Conservation (phyloP, 2,113 vertebrate species). For the Lasiurus cinereus region DNA sequence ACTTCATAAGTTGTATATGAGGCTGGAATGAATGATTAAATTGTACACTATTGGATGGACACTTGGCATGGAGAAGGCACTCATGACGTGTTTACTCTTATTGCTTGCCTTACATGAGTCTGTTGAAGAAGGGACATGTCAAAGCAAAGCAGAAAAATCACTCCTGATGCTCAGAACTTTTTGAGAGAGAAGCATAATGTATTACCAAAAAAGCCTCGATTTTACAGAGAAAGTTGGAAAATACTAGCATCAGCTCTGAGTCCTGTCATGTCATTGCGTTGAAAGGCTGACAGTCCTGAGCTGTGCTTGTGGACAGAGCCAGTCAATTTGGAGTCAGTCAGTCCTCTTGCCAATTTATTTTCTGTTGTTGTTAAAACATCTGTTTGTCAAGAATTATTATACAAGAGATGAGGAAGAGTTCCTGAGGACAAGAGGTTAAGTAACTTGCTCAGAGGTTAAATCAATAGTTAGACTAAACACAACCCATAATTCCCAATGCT, state of each 20-base stretch:
- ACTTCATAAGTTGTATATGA: neutral
- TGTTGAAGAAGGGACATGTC: neutral
- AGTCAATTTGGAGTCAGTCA: constrained; percentile 53
- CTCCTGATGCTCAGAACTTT: neutral
- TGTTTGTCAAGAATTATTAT: constrained; percentile 69
- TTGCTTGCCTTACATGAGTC: neutral
- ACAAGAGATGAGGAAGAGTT: constrained; percentile 58
- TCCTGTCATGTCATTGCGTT: constrained; percentile 9
- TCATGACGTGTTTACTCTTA: neutral
- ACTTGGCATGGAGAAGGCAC: neutral
- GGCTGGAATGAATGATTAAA: neutral
- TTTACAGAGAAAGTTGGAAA: constrained; percentile 9
- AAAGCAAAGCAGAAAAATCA: neutral
- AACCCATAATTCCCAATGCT: constrained; percentile 62
- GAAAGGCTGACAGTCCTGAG: constrained; percentile 54
- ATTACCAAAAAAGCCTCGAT: neutral
- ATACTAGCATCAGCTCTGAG: neutral
- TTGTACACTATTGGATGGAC: neutral
- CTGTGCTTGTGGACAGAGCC: constrained; percentile 54
- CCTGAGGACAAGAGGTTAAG: constrained; percentile 76
- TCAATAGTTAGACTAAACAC: constrained; percentile 74
- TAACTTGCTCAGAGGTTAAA: constrained; percentile 75
- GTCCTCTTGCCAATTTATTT: constrained; percentile 57
- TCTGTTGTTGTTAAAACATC: constrained; percentile 72
- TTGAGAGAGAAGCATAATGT: neutral